Base-by-base conservation (phyloP, 2,888 invertebrate genomes). In the Cryptocheilus praepositus region DNA sequence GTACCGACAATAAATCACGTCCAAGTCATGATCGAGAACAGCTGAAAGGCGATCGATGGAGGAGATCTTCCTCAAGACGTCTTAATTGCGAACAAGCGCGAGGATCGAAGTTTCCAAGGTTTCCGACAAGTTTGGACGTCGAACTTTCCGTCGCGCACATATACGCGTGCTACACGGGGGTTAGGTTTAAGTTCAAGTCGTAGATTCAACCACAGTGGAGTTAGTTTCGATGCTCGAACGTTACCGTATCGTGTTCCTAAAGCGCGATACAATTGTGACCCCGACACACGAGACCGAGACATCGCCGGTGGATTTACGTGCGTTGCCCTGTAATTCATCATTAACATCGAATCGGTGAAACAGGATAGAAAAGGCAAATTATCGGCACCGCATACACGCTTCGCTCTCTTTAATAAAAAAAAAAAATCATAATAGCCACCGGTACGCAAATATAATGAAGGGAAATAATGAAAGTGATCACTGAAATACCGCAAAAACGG, bases 81-180 rank as follows among this genome's bases (percentile, higher is more conserved):
- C 75, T 75, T 75, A 75, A 74, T 74, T 74, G 71, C 68, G 69
- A 64, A 60, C 64, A 69, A 61, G 58, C 64, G 59, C 52, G 57
- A 58, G 74, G 71, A 69, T 74, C 75, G 71, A 74, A 75, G 74
- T 74, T 75, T 63, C 74, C 74, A 75, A 75, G 75, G 75, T 75
- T 74, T 43, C 71, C 69, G 19, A 36, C 74, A 67, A 74, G 74
- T 71, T 75, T 74, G 63, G 18, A 64, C 75, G 61, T 64, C 36
- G 71, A 74, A 74, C 74, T 75, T 67, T 74, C 28, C 19, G 22
- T 43, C 57, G 52, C 74, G 64, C 71, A 71, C 67, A 69, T 59
- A 61, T 61, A 22, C 49, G 51, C 36, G 36, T 36, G 36, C 36
- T n/a, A 36, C 36, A 7, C 36, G 36, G 67, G 62, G 70, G 67